These are phyloP conservation scores for Drosophila basisetae DNA, from an alignment of 2,888 invertebrate genomes.

Conservation along the genomic window DNA sequence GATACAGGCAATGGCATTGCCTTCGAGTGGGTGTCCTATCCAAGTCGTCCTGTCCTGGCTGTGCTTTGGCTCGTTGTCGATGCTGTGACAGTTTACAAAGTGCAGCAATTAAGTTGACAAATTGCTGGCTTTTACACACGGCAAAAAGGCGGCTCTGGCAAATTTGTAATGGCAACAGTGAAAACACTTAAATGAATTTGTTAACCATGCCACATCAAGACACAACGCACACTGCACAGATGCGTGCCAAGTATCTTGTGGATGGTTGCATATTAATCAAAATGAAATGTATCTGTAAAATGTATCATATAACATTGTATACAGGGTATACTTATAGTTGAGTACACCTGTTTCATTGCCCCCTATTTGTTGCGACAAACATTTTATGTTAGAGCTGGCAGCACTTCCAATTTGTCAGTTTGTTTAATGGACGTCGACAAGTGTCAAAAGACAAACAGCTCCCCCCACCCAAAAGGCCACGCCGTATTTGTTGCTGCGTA, in stretches of 20 bases:
- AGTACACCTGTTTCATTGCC: neutral
- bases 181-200: conserved; percentile 73
- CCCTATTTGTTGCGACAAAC: neutral
- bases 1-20: conserved; percentile 31
- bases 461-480: neutral
- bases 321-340: conserved; percentile 15
- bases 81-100: conserved; percentile 81
- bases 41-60: conserved; percentile 28
- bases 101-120: conserved; percentile 83
- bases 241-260: conserved; percentile 36
- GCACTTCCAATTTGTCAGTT: conserved; percentile 64
- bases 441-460: conserved; percentile 52
- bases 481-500: conserved; percentile 8
- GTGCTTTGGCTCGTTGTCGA: conserved; percentile 32
- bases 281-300: conserved; percentile 10
- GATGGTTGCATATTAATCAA: conserved; percentile 51
- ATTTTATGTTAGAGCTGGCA: conserved; percentile 19
- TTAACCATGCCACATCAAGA: conserved; percentile 49
- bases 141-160: conserved; percentile 42
- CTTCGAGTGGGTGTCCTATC: conserved; percentile 40
- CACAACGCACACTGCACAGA: conserved; percentile 15
- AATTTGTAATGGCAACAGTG: conserved; percentile 66
- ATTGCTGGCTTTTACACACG: conserved; percentile 69
- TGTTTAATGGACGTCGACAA: conserved; percentile 64
- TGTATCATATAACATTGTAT: neutral